phyloP scores from a whole-genome alignment of 2,888 invertebrate genomes.

The Brenthis daphne region DNA sequence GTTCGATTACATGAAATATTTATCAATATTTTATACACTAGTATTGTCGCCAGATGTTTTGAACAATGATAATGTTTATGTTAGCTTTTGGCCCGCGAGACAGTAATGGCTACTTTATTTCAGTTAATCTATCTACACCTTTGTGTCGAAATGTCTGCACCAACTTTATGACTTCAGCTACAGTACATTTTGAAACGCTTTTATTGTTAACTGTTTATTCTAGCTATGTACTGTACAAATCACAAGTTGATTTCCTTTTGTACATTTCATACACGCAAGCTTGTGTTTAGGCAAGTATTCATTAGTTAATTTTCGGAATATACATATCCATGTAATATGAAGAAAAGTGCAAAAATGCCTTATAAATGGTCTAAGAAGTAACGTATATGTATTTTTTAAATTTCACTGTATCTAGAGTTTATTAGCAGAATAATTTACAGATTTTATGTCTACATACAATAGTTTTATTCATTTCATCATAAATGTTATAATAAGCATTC shows the following conservation, averaged over 20 bases:
- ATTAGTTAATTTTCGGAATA: constrained; percentile 45
- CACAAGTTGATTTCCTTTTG: constrained; percentile 31
- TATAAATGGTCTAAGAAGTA: no score
- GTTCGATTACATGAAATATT: constrained; percentile 29
- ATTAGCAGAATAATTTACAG: no score
- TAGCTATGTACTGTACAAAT: constrained; percentile 43
- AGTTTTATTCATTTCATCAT: no score
- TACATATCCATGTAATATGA: no score
- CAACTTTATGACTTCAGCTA: constrained; percentile 38
- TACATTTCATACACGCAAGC: background rate
- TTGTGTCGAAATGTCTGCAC: constrained; percentile 40
- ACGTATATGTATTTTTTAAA: no score
- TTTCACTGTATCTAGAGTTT: no score
- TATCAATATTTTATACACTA: constrained; percentile 28
- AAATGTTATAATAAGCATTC: no score
- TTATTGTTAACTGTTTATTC: constrained; percentile 37
- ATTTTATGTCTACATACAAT: no score
- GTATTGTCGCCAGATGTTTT: constrained; percentile 24
- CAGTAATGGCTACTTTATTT: constrained; percentile 43
- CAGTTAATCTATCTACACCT: constrained; percentile 41
- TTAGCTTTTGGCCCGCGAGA: constrained; percentile 33
- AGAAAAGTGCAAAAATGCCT: no score
- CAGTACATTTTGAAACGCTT: constrained; percentile 37
- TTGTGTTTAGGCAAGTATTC: background rate
- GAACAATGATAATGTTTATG: constrained; percentile 37